These are phyloP conservation scores for Pseudopleuronectes americanus DNA, from an alignment of 2,797 vertebrate species.

Conservation along the genomic window DNA sequence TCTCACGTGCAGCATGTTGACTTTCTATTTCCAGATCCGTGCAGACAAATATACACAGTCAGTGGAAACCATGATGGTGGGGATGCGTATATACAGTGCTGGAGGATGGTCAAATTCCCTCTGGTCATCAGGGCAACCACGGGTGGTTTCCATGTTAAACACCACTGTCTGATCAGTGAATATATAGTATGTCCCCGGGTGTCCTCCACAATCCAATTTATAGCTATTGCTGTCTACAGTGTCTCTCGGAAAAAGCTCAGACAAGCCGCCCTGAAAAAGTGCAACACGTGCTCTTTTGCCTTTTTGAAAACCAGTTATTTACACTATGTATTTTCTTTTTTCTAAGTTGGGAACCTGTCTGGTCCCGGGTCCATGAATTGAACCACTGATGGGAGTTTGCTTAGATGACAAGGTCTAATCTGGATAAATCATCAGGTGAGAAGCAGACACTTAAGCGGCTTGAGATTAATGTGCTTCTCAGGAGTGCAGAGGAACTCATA, in stretches of 20 bases:
- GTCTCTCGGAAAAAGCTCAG: constrained; percentile 64
- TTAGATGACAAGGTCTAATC: constrained; percentile 45
- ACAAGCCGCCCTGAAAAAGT: constrained; percentile 61
- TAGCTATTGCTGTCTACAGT: constrained; percentile 57
- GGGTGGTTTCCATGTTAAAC: constrained; percentile 73
- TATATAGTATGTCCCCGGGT: constrained; percentile 45
- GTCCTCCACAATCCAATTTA: constrained; percentile 65
- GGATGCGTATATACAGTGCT: constrained; percentile 55
- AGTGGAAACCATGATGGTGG: constrained; percentile 62
- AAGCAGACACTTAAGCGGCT: constrained; percentile 35
- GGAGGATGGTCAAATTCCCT: constrained; percentile 55
- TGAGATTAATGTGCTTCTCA: constrained; percentile 44
- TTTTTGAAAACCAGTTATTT: constrained; percentile 68
- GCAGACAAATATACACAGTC: constrained; percentile 68
- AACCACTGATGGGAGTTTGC: constrained; percentile 47
- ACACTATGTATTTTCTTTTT: constrained; percentile 61
- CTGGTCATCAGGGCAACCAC: constrained; percentile 70
- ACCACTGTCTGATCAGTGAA: constrained; percentile 69
- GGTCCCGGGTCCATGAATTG: constrained; percentile 44
- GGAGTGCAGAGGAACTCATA: constrained; percentile 20
- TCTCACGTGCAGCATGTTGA: constrained; percentile 63
- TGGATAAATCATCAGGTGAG: constrained; percentile 43
- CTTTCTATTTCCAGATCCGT: constrained; percentile 63
- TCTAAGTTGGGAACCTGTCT: constrained; percentile 64
- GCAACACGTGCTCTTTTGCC: constrained; percentile 65